Base-by-base conservation (phyloP, 2,113 vertebrate species). In the Loxodonta africana region DNA sequence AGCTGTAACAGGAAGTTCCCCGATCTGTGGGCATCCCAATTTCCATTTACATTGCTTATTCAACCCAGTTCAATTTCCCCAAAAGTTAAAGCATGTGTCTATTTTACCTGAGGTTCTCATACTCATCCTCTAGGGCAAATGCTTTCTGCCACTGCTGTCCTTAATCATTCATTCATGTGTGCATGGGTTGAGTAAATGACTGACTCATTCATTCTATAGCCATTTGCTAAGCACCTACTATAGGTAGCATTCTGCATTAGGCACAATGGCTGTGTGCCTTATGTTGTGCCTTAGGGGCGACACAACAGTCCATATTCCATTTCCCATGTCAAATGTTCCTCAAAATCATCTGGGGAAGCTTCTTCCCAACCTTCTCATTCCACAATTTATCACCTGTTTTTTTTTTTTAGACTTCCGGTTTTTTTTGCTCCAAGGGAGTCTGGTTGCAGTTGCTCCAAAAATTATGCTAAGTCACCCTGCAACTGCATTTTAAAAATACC, bases 401-500 rank as follows among this genome's bases (percentile, higher is more conserved):
- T 37, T 37, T 37, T 37, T 37, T 37, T 76, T 81, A 74, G 80
- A 73, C 53, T 57, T 57, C 53, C 15, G 15, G 53, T 84, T 76
- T 60, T 53, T 83, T 86, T 85, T 48, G 78, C 46, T 91, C 53
- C 51, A 71, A 81, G 44, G 85, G 6, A 57, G 41, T 37, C 78
- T 60, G 26, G 73, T 28, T 82, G 28, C 44, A 23, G 21, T 73
- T 37, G 37, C 65, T 87, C 53, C 23, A 60, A 90, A 26, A 48
- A 60, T 73, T 91, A 92, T 73, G 78, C 94, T 83, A 81, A 96
- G 89, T 91, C 80, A 82, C 25, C 82, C 37, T 53, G 53, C 83
- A 88, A 51, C 41, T 41, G 44, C 51, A 41, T 60, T 90, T 91
- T 51, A 0, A 41, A 71, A 94, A 41, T 21, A 62, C 41, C 33